A percentile compares a stretch with the other conserved stretches of the same genome.
Evolutionary conservation across 1,140 invertebrate species (phyloP).

Genomic region (Tetragonula clypearis): DNA sequence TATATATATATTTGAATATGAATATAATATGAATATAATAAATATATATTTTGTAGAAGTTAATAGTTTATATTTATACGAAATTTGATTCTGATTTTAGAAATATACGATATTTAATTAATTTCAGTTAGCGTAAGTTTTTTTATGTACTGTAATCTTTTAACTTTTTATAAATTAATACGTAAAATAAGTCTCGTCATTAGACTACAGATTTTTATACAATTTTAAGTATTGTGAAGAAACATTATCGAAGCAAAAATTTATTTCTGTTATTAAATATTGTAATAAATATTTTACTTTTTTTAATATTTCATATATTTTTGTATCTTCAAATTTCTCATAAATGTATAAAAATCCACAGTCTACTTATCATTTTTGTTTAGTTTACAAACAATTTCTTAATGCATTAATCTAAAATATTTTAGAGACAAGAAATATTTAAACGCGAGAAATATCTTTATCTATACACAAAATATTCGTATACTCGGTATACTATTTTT

Average conservation of each 20-base stretch:
- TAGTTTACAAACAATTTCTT: neutral
- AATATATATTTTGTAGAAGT: slow-evolving; percentile 16
- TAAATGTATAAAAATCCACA: too few species aligned
- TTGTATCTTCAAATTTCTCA: too few species aligned
- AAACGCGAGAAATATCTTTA: neutral
- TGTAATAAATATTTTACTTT: too few species aligned
- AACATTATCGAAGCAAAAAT: too few species aligned
- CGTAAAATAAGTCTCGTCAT: neutral
- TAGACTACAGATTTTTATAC: too few species aligned
- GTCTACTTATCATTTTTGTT: neutral
- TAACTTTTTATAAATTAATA: neutral
- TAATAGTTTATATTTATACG: slow-evolving; percentile 8
- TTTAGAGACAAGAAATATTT: neutral
- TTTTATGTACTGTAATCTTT: neutral
- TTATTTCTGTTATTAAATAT: too few species aligned
- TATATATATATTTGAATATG: neutral
- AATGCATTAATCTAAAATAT: neutral
- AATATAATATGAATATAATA: slow-evolving; percentile 22
- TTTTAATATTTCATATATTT: too few species aligned
- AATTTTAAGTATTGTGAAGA: too few species aligned
- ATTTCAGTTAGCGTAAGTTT: neutral
- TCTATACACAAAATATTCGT: neutral
- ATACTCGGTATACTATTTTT: neutral
- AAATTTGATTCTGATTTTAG: neutral
- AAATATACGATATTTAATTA: neutral